Conservation (phyloP, 2,797 vertebrate species). For the Lepilemur ruficaudatus region DNA sequence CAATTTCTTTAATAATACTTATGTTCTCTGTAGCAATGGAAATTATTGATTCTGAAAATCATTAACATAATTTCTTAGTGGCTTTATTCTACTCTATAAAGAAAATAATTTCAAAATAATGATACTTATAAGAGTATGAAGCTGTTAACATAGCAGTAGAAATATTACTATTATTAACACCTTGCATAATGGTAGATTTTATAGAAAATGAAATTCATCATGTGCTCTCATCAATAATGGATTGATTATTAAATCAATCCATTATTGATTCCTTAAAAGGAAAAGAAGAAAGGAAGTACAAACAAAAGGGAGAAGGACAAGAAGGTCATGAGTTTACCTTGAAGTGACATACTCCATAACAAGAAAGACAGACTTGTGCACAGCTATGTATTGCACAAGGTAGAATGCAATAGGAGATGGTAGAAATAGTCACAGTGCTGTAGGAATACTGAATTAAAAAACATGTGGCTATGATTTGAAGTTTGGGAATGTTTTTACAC, state of each 20-base stretch:
- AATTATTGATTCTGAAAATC: background rate
- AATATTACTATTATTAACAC: background rate
- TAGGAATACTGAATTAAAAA: background rate
- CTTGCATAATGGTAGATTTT: background rate
- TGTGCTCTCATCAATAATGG: background rate
- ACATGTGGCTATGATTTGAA: background rate
- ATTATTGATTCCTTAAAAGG: background rate
- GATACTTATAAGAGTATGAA: background rate
- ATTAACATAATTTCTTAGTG: background rate
- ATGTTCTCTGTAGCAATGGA: background rate
- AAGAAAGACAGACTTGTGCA: background rate
- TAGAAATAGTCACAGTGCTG: background rate
- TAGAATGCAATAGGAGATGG: accelerated
- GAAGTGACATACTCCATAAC: background rate
- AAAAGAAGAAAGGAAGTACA: background rate
- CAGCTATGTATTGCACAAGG: background rate
- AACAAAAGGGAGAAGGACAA: background rate
- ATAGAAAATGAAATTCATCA: background rate
- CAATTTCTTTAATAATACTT: background rate
- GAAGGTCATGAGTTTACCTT: background rate
- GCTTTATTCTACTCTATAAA: background rate
- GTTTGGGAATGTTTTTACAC: background rate
- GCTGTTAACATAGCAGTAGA: background rate
- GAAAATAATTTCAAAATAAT: background rate
- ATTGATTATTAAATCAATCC: too few species aligned